Evolutionary conservation across 2,113 vertebrate genomes (phyloP).

Genomic region (Sciurus niger): DNA sequence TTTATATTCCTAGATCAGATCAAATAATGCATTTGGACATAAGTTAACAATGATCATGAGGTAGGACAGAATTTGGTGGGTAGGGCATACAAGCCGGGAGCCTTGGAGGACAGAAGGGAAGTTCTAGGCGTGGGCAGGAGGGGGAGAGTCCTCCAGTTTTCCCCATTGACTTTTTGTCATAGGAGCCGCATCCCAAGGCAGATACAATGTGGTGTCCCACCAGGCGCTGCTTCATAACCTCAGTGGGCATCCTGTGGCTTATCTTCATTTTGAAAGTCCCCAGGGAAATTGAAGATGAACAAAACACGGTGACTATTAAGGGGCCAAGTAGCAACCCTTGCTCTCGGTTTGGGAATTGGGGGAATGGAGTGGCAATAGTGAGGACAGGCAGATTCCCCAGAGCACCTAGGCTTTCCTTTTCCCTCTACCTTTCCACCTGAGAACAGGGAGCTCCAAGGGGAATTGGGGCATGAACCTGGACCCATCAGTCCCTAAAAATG

Average conservation of each 20-base stretch:
- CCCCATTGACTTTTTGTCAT: background rate
- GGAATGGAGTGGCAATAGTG: background rate
- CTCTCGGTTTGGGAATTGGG: background rate
- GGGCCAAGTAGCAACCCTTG: conserved; percentile 4
- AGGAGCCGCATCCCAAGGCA: rapidly evolving
- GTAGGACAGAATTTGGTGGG: background rate
- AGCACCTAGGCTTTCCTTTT: background rate
- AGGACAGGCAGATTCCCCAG: background rate
- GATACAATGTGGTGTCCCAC: background rate
- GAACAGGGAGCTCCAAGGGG: background rate
- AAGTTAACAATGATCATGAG: background rate
- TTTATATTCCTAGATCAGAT: background rate
- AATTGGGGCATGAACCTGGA: too few relatives aligned
- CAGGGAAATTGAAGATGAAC: background rate
- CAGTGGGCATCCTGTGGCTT: conserved; percentile 30
- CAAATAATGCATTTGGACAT: background rate
- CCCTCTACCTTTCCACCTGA: background rate
- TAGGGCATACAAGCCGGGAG: background rate
- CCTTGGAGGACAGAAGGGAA: background rate
- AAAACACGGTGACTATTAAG: background rate
- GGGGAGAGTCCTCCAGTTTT: background rate
- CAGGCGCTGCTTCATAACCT: background rate
- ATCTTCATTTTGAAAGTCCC: conserved; percentile 1
- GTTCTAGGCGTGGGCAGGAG: rapidly evolving
- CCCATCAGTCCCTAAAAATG: background rate